Base-by-base conservation (phyloP, 2,113 vertebrate genomes). In the Semnornis frantzii region DNA sequence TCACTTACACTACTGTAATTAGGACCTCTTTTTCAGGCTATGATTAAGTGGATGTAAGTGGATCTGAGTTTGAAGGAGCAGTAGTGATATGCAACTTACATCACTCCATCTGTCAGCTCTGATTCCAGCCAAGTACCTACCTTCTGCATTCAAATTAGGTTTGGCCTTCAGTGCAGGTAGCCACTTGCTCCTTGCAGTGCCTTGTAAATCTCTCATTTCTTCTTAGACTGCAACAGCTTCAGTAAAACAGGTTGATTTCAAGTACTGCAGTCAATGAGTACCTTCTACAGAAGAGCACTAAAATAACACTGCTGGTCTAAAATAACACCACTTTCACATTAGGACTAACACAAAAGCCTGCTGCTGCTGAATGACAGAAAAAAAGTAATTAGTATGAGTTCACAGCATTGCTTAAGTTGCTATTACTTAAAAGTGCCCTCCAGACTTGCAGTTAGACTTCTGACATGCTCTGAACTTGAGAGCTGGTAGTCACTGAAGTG, bases 191-290 rank as follows among this genome's bases (percentile, higher is more conserved):
- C 92, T 89, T 92, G 71, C 71, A 87, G 57, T 37, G 48, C 50
- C 59, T 95, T 62, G 25, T 13, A 63, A 2, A 0, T 39, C n/a
- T 81, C 91, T 85, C 68, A 23, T 52, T 90, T 86, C 81, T 64
- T 89, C 58, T 80, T 84, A 85, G 69, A 92, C 83, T 73, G 82
- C 44, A 71, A 96, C 66, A 78, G 91, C 91, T 92, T 89, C 87
- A 95, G 95, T 24, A 91, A 96, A 97, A 96, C 71, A 97, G 88
- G 50, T 72, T 97, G 91, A 97, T 93, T 94, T 96, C 33, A 33
- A 96, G 88, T 85, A 96, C 94, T 97, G 93, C 95, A 96, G 91
- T 93, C 96, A 97, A 94, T 87, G 92, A 97, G 69, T 44, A 93
- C 78, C 82, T 96, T 94, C 93, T 95, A 92, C 46, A 95, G 94